phyloP scores from a whole-genome alignment of 2,797 vertebrate species.

The Tauraco hartlaubi region DNA sequence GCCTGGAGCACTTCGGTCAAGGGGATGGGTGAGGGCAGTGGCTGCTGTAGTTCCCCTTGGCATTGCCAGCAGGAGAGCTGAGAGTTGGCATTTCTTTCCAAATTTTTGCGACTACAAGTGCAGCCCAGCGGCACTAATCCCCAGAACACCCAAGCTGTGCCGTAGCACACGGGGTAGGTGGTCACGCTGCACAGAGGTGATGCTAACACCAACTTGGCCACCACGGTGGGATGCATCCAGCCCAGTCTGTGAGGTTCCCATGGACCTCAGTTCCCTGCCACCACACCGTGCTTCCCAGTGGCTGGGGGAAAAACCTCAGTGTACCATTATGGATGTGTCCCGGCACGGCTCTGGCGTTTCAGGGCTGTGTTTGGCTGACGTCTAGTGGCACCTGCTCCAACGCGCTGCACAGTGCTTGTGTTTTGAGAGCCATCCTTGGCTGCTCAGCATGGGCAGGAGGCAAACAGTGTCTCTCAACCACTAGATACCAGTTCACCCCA shows the following conservation, averaged over 20 bases:
- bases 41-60: not conserved
- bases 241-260: not conserved
- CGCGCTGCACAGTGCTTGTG: rapidly evolving
- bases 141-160: rapidly evolving
- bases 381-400: not conserved
- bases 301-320: not conserved
- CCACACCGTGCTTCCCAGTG: rapidly evolving
- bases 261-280: not conserved
- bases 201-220: not conserved
- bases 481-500: not conserved
- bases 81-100: not conserved
- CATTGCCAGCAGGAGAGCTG: not conserved
- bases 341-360: rapidly evolving
- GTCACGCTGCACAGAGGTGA: rapidly evolving
- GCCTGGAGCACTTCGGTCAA: not conserved
- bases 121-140: not conserved
- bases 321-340: rapidly evolving
- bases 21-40: not conserved
- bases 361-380: not conserved
- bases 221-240: rapidly evolving
- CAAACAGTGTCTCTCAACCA: not conserved
- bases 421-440: not conserved
- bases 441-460: rapidly evolving
- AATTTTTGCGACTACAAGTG: rapidly evolving
- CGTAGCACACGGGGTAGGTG: rapidly evolving